Percentiles rank a stretch among this genome's conserved stretches.
These are phyloP conservation scores for Macropus fuliginosus DNA, from an alignment of 2,797 vertebrate species.

Conservation along the genomic window DNA sequence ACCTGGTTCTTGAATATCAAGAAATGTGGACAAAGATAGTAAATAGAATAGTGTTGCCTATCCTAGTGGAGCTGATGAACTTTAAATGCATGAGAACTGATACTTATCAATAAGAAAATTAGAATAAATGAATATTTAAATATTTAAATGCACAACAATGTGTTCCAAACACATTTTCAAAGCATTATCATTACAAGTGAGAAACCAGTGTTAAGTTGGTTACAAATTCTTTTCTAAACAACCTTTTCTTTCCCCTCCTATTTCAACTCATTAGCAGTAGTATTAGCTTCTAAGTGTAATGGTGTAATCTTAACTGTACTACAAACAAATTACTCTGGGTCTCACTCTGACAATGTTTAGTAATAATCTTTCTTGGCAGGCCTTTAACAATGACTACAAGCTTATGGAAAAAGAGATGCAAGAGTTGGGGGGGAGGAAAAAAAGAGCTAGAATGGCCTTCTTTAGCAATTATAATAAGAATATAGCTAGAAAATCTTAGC, in stretches of 20 bases:
- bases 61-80: conserved; percentile 76
- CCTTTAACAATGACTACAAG: conserved; percentile 72
- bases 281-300: conserved; percentile 68
- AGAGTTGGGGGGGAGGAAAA: neutral
- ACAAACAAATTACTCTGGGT: conserved; percentile 69
- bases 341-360: conserved; percentile 66
- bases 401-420: conserved; percentile 58
- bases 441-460: conserved; percentile 12
- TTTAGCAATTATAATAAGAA: neutral
- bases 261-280: conserved; percentile 66
- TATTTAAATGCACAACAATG: conserved; percentile 85
- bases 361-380: conserved; percentile 76
- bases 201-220: conserved; percentile 76
- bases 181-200: conserved; percentile 83
- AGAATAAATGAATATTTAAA: conserved; percentile 89
- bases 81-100: conserved; percentile 72
- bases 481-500: neutral
- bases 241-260: conserved; percentile 72
- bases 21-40: conserved; percentile 80
- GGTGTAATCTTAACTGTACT: conserved; percentile 73
- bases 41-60: conserved; percentile 81
- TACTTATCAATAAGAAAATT: conserved; percentile 85
- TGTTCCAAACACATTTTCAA: conserved; percentile 85
- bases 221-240: conserved; percentile 70
- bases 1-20: conserved; percentile 78